A percentile compares a stretch with the other conserved stretches of the same genome.
phyloP scores from a whole-genome alignment of 2,888 invertebrate species.

The Bimastos eiseni region DNA sequence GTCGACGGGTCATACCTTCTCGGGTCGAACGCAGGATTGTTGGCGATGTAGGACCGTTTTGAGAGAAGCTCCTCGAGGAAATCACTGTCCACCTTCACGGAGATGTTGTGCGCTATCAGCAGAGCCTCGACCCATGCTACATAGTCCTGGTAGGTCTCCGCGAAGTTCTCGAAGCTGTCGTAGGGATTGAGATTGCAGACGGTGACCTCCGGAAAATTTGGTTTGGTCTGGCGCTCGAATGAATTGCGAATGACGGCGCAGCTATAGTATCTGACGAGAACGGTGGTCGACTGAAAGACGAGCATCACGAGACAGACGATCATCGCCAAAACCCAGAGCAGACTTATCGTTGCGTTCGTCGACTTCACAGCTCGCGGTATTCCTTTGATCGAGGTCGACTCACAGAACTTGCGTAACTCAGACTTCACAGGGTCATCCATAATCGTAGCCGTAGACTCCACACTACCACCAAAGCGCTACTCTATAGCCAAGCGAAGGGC shows the following conservation, averaged over 20 bases:
- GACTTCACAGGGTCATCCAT: neutral
- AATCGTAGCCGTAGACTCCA: neutral
- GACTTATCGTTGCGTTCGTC: neutral
- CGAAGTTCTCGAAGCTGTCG: conserved; percentile 8
- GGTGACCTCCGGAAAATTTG: conserved; percentile 10
- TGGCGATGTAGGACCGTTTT: neutral
- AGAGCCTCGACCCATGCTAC: neutral
- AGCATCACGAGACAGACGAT: neutral
- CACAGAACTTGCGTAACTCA: neutral
- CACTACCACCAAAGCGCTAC: neutral
- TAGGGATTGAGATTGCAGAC: conserved; percentile 16
- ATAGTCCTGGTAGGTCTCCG: neutral
- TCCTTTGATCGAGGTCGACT: conserved; percentile 15
- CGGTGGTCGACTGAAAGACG: neutral
- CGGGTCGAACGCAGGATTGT: neutral
- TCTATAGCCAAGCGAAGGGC: too few relatives aligned
- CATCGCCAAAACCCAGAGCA: conserved; percentile 9
- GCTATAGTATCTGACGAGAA: conserved; percentile 10
- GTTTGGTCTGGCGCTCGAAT: neutral
- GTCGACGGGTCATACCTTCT: neutral
- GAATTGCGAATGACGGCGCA: neutral
- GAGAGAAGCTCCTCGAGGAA: neutral
- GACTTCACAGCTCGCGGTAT: conserved; percentile 14
- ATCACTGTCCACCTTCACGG: neutral
- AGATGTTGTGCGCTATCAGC: neutral